A percentile compares a stretch with the other conserved stretches of the same genome.
phyloP scores from a whole-genome alignment of 1,140 invertebrate genomes.

The Dendrolimus punctatus region DNA sequence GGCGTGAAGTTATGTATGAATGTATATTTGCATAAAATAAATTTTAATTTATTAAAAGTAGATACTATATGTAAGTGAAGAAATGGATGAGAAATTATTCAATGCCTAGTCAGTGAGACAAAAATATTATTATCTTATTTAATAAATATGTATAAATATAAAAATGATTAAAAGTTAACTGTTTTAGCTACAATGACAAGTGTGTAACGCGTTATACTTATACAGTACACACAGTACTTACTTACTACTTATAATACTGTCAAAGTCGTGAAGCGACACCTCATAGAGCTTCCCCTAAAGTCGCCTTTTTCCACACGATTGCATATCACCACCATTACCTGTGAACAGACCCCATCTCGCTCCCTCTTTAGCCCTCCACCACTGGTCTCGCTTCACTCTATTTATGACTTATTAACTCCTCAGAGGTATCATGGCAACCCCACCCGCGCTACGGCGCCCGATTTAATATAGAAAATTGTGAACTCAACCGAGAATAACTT shows the following conservation, averaged over 20 bases:
- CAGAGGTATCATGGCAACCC: constrained; percentile 67
- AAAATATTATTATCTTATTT: too few relatives aligned
- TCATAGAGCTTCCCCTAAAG: constrained; percentile 40
- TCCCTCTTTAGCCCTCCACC: constrained; percentile 25
- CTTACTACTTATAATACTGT: constrained; percentile 9
- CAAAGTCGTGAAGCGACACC: constrained; percentile 42
- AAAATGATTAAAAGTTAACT: too few relatives aligned
- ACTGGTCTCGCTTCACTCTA: constrained; percentile 16
- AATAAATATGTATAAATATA: too few relatives aligned
- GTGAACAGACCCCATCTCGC: constrained; percentile 34
- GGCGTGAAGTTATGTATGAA: too few relatives aligned
- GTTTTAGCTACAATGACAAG: too few relatives aligned
- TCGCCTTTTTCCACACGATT: constrained; percentile 66
- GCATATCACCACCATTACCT: constrained; percentile 51
- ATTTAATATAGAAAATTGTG: constrained; percentile 70
- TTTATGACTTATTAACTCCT: constrained; percentile 71
- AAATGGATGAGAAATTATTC: too few relatives aligned
- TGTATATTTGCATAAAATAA: too few relatives aligned
- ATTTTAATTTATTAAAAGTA: too few relatives aligned
- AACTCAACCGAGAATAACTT: constrained; percentile 50
- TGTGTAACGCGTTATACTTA: too few relatives aligned
- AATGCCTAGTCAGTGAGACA: too few relatives aligned
- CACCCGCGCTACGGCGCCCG: constrained; percentile 40
- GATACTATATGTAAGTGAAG: too few relatives aligned
- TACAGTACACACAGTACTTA: too few relatives aligned